phyloP scores from a whole-genome alignment of 2,113 vertebrate genomes.

The Acanthisitta chloris region DNA sequence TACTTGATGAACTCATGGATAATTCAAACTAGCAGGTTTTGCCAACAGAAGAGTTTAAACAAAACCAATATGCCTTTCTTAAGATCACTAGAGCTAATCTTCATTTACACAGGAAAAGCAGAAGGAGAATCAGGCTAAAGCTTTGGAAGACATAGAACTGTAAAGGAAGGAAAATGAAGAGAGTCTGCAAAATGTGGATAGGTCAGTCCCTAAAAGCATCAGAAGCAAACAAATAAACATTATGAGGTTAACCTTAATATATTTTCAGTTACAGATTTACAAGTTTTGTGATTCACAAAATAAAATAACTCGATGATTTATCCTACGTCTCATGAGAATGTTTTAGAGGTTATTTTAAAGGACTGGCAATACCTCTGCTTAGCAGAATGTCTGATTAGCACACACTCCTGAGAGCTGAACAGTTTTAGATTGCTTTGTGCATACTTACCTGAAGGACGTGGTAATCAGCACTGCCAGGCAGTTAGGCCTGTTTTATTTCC shows the following conservation, averaged over 20 bases:
- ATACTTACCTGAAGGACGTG: neutral
- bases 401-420: neutral
- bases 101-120: neutral
- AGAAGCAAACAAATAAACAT: neutral
- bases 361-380: neutral
- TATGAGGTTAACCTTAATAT: neutral
- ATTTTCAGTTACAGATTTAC: neutral
- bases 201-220: neutral
- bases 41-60: neutral
- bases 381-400: neutral
- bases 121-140: neutral
- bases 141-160: neutral
- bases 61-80: neutral
- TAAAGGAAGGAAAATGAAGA: neutral
- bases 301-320: neutral
- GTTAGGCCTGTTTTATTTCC: neutral
- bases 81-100: neutral
- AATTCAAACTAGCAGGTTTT: neutral
- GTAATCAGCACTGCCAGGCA: neutral
- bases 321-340: neutral
- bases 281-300: neutral
- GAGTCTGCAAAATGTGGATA: neutral
- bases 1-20: neutral
- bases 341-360: conserved; percentile 1
- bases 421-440: neutral